phyloP scores from a whole-genome alignment of 2,888 invertebrate species.

The Synergus japonicus region DNA sequence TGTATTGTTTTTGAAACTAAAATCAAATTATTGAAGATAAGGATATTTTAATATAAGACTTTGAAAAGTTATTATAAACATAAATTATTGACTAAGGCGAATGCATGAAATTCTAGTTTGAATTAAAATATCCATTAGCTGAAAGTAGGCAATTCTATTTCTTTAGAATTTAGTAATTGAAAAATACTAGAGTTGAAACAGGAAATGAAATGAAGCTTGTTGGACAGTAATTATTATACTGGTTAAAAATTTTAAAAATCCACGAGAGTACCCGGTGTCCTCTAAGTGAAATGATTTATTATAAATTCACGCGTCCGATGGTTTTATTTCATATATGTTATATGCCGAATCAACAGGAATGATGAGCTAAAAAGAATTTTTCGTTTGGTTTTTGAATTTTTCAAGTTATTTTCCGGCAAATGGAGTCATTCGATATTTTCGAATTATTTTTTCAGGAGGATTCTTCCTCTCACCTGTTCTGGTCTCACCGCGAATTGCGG shows the following conservation, averaged over 20 bases:
- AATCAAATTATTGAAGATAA: too few relatives aligned
- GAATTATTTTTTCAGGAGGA: constrained; percentile 32
- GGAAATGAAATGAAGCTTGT: neutral
- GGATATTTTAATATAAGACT: too few relatives aligned
- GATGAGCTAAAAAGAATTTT: constrained; percentile 5
- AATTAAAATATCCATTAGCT: too few relatives aligned
- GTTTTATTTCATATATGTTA: neutral
- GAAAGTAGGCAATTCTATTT: too few relatives aligned
- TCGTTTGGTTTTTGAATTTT: constrained; percentile 14
- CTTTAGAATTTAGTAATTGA: too few relatives aligned
- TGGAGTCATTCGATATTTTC: constrained; percentile 30
- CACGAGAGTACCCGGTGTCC: neutral
- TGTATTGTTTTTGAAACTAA: too few relatives aligned
- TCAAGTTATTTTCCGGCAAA: constrained; percentile 35
- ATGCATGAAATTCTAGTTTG: too few relatives aligned
- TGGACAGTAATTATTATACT: neutral
- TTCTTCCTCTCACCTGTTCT: constrained; percentile 9
- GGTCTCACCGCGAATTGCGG: constrained; percentile 23
- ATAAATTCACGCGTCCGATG: neutral
- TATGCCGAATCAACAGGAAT: constrained; percentile 7
- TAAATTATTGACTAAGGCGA: too few relatives aligned
- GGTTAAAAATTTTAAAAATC: neutral
- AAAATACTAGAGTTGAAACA: neutral
- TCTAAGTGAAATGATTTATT: neutral
- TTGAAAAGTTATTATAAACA: too few relatives aligned